Evolutionary conservation across 2,113 vertebrate genomes (phyloP).

Genomic region (Laticauda laticaudata): DNA sequence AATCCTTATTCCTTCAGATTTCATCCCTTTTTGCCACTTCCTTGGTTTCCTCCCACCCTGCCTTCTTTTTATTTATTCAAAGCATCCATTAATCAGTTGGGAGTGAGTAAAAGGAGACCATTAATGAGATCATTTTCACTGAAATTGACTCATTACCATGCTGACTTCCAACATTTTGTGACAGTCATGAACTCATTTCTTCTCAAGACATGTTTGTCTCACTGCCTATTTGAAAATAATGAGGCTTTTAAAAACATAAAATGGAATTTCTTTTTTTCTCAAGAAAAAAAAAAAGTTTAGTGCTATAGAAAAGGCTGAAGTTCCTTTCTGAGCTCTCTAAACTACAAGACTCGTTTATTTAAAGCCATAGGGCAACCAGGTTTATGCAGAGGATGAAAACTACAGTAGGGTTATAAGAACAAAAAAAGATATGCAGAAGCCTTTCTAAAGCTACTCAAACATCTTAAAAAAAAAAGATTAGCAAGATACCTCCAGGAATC

Average conservation of each 20-base stretch:
- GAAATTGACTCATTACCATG: conserved; percentile 72
- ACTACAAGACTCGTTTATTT: conserved; percentile 17
- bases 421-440: not conserved
- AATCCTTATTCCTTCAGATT: not conserved
- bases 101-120: conserved; percentile 72
- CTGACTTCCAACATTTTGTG: conserved; percentile 62
- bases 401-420: not conserved
- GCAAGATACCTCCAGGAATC: not conserved
- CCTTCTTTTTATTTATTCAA: conserved; percentile 64
- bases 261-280: not conserved
- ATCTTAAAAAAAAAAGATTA: not conserved
- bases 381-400: conserved; percentile 15
- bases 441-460: not conserved
- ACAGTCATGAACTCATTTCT: conserved; percentile 54
- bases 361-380: not conserved
- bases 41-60: not conserved
- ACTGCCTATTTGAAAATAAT: conserved; percentile 58
- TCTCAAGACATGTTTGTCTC: conserved; percentile 57
- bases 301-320: conserved; percentile 26
- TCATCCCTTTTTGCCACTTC: not conserved
- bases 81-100: conserved; percentile 65
- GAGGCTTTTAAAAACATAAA: conserved; percentile 30
- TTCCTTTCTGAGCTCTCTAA: conserved; percentile 26
- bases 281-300: conserved; percentile 31
- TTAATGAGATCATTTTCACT: conserved; percentile 76